These are phyloP conservation scores for Leptopilina boulardi DNA, from an alignment of 1,140 invertebrate species.

Conservation along the genomic window DNA sequence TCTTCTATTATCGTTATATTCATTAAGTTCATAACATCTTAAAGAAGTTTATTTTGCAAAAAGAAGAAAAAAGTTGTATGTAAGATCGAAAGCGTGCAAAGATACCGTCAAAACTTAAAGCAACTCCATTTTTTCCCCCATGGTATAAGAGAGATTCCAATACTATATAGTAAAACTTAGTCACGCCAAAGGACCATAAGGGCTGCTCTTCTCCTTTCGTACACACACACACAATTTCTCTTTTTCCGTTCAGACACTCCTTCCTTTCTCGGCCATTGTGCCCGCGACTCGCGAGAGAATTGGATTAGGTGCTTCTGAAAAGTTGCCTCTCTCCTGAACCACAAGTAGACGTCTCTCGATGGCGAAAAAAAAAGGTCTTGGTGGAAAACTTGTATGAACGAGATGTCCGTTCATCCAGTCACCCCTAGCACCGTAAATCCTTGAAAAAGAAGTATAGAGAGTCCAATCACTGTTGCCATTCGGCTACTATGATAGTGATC, in stretches of 20 bases:
- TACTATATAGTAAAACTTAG: slow-evolving; percentile 40
- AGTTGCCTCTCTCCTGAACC: slow-evolving; percentile 58
- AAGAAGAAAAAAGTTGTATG: neutral
- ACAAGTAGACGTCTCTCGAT: slow-evolving; percentile 51
- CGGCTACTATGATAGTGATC: neutral
- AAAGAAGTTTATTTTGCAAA: neutral
- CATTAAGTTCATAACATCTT: no score
- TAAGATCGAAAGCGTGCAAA: slow-evolving; percentile 9
- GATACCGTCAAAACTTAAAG: neutral
- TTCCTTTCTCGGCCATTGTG: slow-evolving; percentile 57
- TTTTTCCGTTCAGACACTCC: neutral
- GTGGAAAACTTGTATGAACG: slow-evolving; percentile 47
- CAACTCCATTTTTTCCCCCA: neutral
- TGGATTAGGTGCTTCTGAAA: slow-evolving; percentile 64
- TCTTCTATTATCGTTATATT: no score
- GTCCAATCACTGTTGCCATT: slow-evolving; percentile 16
- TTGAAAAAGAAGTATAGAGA: slow-evolving; percentile 9
- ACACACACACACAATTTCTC: slow-evolving; percentile 55
- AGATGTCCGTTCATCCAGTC: slow-evolving; percentile 6
- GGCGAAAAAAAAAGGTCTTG: slow-evolving; percentile 55
- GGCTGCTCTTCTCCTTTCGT: slow-evolving; percentile 41
- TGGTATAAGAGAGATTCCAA: neutral
- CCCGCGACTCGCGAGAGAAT: slow-evolving; percentile 56
- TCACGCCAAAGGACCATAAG: slow-evolving; percentile 52
- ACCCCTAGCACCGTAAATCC: slow-evolving; percentile 46